Conservation (phyloP, 2,888 invertebrate genomes). For the Napeogenes inachia region DNA sequence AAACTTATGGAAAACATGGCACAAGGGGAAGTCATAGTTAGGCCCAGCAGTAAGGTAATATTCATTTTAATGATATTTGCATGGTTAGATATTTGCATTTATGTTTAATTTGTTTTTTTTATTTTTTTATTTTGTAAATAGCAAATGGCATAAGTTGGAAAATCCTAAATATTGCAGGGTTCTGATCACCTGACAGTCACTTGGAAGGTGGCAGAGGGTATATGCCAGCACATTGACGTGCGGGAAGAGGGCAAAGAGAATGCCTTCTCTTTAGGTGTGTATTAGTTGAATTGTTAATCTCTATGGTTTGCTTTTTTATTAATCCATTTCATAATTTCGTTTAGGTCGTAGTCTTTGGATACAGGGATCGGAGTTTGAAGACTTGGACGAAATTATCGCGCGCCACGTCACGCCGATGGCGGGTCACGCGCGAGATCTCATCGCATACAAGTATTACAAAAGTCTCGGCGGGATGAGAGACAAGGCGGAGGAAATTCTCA, state of each 20-base stretch:
- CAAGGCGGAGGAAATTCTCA: slow-evolving; percentile 90
- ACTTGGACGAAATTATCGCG: slow-evolving; percentile 99
- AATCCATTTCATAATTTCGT: slow-evolving; percentile 1
- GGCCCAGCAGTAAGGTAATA: slow-evolving; percentile 94
- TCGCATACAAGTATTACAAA: slow-evolving; percentile 94
- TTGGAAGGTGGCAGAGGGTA: slow-evolving; percentile 97
- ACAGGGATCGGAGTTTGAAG: slow-evolving; percentile 95
- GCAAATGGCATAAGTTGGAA: slow-evolving; percentile 6
- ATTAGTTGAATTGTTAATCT: slow-evolving; percentile 7
- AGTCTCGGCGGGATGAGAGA: slow-evolving; percentile 86
- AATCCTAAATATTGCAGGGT: slow-evolving; percentile 71
- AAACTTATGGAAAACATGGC: slow-evolving; percentile 94
- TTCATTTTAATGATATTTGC: slow-evolving; percentile 1
- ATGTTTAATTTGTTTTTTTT: slow-evolving; percentile 1
- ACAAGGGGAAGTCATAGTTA: slow-evolving; percentile 96
- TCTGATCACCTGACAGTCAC: slow-evolving; percentile 97
- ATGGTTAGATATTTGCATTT: slow-evolving; percentile 1
- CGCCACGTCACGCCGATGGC: slow-evolving; percentile 98
- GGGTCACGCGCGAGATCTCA: slow-evolving; percentile 91
- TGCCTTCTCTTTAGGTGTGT: slow-evolving; percentile 93
- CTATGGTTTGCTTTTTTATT: slow-evolving; percentile 2
- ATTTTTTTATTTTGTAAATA: slow-evolving; percentile 16
- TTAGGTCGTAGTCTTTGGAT: slow-evolving; percentile 86
- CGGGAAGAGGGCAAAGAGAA: slow-evolving; percentile 97
- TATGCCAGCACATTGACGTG: slow-evolving; percentile 98